Evolutionary conservation across 2,113 vertebrate genomes (phyloP), one percentile per base, ranked within the genome.

Genomic region (Macrotis lagotis): DNA sequence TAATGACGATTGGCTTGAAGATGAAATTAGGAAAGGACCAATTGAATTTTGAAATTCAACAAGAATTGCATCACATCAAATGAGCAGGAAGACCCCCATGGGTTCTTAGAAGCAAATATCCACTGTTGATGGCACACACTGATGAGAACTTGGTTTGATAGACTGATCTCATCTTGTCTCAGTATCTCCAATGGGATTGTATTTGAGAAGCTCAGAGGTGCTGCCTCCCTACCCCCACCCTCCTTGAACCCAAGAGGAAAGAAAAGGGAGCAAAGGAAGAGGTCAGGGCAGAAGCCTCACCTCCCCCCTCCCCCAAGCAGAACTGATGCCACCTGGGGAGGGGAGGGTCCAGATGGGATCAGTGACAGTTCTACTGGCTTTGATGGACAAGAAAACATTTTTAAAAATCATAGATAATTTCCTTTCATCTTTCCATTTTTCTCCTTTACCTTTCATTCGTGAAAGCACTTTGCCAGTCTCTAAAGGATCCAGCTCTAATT

Each of bases 11-110:
- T 3, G 55, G 55, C 9, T 37, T 14, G 55, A 59, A 59, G 55
- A n/a, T 12, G 16, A n/a, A 74, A n/a, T n/a, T 6, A 74, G 37
- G 7, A 74, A 19, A 74, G 22, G 0, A 5, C 31, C 1, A 31
- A 25, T 5, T 8, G 11, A 1, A 19, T 19, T 0, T n/a, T 74
- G 9, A n/a, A n/a, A 7, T 19, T 6, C 16, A n/a, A 7, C 8
- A 16, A 44, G 22, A n/a, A 6, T 1, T 19, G 66, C 14, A 19
- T n/a, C 28, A 28, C 55, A 31, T 31, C 28, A 37, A 11, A 66
- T 4, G 37, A 37, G 3, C 31, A 14, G 28, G 28, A 14, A 31
- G 55, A 66, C 66, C 31, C 12, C 31, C 0, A 14, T 28, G 31
- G 14, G 59, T 3, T 37, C 31, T 37, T 11, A 5, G 59, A 37